These are phyloP conservation scores for Epinephelus coioides DNA, from an alignment of 2,797 vertebrate species.

Conservation along the genomic window DNA sequence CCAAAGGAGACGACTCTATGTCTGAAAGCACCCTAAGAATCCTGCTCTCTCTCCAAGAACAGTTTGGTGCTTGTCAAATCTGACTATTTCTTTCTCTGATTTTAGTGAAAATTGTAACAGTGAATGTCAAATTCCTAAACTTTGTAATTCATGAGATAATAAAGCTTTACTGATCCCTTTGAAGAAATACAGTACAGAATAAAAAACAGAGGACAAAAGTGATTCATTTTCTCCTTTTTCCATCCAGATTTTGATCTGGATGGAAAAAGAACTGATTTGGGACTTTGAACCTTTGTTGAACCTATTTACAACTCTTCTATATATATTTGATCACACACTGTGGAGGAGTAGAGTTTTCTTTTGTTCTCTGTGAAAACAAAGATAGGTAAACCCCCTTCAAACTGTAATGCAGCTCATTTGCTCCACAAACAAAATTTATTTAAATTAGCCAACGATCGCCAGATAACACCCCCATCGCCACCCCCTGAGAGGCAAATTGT, in stretches of 20 bases:
- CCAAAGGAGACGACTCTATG: too few relatives aligned
- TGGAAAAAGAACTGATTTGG: background rate
- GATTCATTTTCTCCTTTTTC: background rate
- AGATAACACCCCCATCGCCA: background rate
- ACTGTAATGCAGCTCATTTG: background rate
- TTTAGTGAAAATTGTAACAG: background rate
- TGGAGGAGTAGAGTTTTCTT: background rate
- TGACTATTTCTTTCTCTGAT: background rate
- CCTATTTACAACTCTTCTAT: background rate
- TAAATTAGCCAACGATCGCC: background rate
- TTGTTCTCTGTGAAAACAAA: background rate
- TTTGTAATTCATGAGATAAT: background rate
- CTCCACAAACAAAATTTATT: constrained; percentile 1
- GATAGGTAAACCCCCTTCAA: constrained; percentile 27
- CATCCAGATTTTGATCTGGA: background rate
- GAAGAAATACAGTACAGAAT: background rate
- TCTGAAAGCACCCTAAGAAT: too few relatives aligned
- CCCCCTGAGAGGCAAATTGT: too few relatives aligned
- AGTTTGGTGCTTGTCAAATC: background rate
- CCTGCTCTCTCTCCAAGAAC: too few relatives aligned
- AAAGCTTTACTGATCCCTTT: background rate
- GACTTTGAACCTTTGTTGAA: background rate
- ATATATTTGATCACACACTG: background rate
- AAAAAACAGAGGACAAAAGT: background rate
- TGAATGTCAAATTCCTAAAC: background rate